Evolutionary conservation across 2,113 vertebrate genomes (phyloP).

Genomic region (Bucco capensis): DNA sequence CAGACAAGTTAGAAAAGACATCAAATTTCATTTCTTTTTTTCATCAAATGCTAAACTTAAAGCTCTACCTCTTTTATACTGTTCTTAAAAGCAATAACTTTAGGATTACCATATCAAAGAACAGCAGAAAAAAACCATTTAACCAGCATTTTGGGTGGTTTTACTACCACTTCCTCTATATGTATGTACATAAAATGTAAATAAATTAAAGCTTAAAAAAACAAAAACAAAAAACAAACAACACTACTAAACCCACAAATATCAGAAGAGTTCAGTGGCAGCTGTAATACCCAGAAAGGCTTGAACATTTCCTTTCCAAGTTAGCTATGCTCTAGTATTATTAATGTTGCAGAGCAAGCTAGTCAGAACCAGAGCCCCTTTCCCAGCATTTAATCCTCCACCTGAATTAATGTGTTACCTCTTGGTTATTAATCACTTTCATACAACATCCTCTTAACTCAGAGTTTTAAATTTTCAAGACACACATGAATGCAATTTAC

Average conservation of each 20-base stretch:
- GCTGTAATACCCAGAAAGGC: background rate
- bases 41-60: background rate
- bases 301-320: background rate
- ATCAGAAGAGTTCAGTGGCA: background rate
- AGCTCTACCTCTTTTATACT: background rate
- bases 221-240: background rate
- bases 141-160: background rate
- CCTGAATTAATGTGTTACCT: background rate
- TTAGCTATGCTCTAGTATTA: background rate
- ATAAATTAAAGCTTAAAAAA: background rate
- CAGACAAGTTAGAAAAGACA: background rate
- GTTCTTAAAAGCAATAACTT: background rate
- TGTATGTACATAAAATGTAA: background rate
- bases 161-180: background rate
- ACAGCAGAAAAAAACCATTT: background rate
- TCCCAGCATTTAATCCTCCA: background rate
- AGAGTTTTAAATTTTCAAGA: background rate
- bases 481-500: background rate
- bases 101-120: background rate
- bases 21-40: background rate
- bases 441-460: background rate
- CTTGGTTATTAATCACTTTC: background rate
- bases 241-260: background rate
- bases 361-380: background rate
- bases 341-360: background rate